Evolutionary conservation across 2,797 vertebrate genomes (phyloP).

Genomic region (Channa striata): DNA sequence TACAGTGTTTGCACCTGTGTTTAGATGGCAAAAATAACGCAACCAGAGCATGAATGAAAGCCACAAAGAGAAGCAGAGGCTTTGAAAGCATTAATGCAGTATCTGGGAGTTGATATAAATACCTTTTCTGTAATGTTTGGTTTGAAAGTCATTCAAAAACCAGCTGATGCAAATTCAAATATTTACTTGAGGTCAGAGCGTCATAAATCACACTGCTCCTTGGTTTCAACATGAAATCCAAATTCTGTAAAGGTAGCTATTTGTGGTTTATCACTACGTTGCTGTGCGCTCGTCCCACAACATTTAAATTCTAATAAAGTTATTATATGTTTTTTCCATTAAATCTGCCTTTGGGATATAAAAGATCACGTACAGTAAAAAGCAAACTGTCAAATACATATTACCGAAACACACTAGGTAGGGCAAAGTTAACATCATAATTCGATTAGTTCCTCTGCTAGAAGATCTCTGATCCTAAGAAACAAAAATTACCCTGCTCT

Average conservation of each 20-base stretch:
- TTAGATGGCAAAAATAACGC: constrained; percentile 6
- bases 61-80: constrained; percentile 32
- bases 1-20: constrained; percentile 43
- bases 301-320: constrained; percentile 46
- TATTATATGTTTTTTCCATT: constrained; percentile 52
- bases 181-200: constrained; percentile 45
- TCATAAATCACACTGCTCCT: constrained; percentile 59
- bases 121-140: constrained; percentile 47
- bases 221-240: constrained; percentile 53
- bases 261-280: constrained; percentile 58
- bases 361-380: too few species aligned
- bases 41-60: constrained; percentile 20
- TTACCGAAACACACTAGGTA: background rate
- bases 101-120: constrained; percentile 29
- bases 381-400: background rate
- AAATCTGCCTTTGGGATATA: constrained; percentile 12
- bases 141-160: constrained; percentile 47
- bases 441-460: too few species aligned
- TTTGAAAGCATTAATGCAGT: constrained; percentile 27
- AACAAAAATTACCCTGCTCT: constrained; percentile 27
- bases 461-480: too few species aligned
- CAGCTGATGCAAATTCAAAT: constrained; percentile 49
- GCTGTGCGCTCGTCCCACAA: constrained; percentile 21
- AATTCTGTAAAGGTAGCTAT: constrained; percentile 53
- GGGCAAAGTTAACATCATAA: too few species aligned